These are phyloP conservation scores for Microctonus hyperodae DNA, from an alignment of 2,888 invertebrate genomes.

Conservation along the genomic window DNA sequence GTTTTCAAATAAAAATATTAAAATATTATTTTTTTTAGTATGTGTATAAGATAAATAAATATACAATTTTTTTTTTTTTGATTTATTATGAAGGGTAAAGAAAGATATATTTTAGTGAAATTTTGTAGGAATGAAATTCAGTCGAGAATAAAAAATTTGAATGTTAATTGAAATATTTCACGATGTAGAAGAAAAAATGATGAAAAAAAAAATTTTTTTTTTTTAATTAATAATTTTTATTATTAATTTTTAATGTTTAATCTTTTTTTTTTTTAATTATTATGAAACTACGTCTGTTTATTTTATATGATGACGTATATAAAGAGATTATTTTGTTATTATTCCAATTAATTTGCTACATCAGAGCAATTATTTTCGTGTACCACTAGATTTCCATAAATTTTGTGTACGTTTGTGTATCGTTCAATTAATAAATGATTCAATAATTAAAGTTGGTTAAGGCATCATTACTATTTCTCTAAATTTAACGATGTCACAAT, in stretches of 20 bases:
- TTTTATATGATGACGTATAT: background rate
- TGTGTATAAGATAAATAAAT: no score
- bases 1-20: background rate
- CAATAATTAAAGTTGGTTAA: background rate
- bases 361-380: background rate
- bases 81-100: background rate
- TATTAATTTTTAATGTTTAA: no score
- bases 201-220: no score
- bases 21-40: no score
- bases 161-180: background rate
- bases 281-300: background rate
- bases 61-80: background rate
- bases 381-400: background rate
- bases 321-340: background rate
- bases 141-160: background rate
- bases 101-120: background rate
- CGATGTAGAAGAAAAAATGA: background rate
- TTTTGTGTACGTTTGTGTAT: background rate
- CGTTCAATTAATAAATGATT: constrained; percentile 13
- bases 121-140: background rate
- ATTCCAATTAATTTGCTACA: background rate
- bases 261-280: background rate
- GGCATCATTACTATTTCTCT: background rate
- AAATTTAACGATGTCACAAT: constrained; percentile 21
- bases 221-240: no score